Conservation (phyloP, 2,113 vertebrate species). For the Coptodon rendalli region DNA sequence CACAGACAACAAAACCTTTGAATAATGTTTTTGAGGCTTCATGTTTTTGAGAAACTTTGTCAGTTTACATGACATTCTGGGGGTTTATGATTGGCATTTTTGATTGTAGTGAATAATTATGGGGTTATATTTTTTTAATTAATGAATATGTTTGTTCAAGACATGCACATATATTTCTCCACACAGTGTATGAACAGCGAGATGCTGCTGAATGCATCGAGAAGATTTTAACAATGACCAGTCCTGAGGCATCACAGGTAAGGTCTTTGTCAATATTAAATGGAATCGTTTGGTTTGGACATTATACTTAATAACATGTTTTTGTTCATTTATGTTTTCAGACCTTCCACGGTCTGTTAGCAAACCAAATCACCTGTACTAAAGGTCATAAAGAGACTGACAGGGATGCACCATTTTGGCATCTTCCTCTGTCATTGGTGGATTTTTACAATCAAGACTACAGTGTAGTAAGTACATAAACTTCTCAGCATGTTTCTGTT, state of each 20-base stretch:
- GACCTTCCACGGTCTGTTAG: not conserved
- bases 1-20: not conserved
- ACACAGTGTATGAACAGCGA: slow-evolving; percentile 8
- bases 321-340: not conserved
- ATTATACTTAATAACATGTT: not conserved
- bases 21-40: not conserved
- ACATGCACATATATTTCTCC: not conserved
- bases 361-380: not conserved
- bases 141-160: not conserved
- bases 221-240: slow-evolving; percentile 38
- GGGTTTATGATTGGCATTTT: not conserved
- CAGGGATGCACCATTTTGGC: not conserved
- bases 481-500: not conserved
- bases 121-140: not conserved
- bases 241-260: slow-evolving; percentile 16
- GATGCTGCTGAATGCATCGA: slow-evolving; percentile 62
- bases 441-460: not conserved
- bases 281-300: not conserved
- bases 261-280: not conserved
- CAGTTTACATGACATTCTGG: fast-evolving
- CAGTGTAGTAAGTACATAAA: not conserved
- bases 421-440: not conserved
- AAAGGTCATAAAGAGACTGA: not conserved
- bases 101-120: not conserved
- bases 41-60: fast-evolving